A percentile compares a stretch with the other conserved stretches of the same genome.
These are phyloP conservation scores for Margarornis squamiger DNA, from an alignment of 2,797 vertebrate genomes.

Conservation along the genomic window DNA sequence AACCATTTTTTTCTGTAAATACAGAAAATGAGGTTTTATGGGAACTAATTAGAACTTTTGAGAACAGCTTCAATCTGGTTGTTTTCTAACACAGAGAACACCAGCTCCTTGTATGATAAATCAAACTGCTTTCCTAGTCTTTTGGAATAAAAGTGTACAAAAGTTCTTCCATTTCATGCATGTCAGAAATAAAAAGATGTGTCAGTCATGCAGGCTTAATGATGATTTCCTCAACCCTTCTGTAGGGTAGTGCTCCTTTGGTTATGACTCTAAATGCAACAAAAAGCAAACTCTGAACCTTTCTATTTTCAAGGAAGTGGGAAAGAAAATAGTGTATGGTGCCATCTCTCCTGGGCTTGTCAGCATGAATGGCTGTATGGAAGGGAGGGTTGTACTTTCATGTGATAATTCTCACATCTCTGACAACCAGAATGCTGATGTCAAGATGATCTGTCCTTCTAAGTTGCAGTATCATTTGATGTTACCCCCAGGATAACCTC, in stretches of 20 bases:
- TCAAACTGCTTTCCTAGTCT: not conserved
- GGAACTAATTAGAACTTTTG: not conserved
- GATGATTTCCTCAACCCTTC: not conserved
- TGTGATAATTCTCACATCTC: not conserved
- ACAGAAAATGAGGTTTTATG: not conserved
- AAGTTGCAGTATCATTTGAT: not conserved
- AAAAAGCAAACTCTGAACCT: not conserved
- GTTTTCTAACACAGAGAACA: not conserved
- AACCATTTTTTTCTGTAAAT: not conserved
- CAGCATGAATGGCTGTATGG: not conserved
- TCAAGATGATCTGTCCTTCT: not conserved
- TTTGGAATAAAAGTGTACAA: not conserved
- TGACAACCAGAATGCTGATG: not conserved
- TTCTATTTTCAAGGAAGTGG: not conserved
- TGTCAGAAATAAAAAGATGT: not conserved
- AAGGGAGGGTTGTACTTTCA: not conserved
- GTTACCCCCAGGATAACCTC: not conserved
- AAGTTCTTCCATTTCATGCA: not conserved
- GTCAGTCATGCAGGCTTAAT: not conserved
- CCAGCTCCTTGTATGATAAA: not conserved
- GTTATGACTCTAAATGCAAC: not conserved
- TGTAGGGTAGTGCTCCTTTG: not conserved
- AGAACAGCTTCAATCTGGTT: not conserved
- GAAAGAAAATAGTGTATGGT: not conserved
- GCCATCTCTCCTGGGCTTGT: fast-evolving